Evolutionary conservation across 2,888 invertebrate species (phyloP).

Genomic region (Philereme vetulata): DNA sequence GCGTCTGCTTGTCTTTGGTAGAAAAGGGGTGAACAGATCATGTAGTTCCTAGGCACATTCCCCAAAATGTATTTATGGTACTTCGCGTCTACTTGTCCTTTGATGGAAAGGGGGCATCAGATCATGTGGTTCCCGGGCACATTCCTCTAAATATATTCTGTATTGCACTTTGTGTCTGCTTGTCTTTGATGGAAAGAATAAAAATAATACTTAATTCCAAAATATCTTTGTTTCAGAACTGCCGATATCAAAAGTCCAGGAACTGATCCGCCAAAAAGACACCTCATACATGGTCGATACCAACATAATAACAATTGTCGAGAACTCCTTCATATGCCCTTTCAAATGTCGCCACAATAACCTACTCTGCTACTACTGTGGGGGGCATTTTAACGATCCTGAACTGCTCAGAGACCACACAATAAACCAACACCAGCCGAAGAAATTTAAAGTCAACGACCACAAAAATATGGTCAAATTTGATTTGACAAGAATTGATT

Average conservation of each 20-base stretch:
- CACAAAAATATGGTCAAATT: constrained; percentile 74
- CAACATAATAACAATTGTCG: constrained; percentile 68
- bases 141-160: no score
- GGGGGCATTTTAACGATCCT: constrained; percentile 58
- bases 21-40: no score
- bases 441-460: constrained; percentile 68
- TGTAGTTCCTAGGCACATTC: no score
- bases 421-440: constrained; percentile 51
- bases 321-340: constrained; percentile 68
- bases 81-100: no score
- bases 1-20: no score
- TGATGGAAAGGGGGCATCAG: no score
- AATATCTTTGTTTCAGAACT: constrained; percentile 50
- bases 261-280: constrained; percentile 67
- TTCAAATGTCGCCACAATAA: constrained; percentile 76
- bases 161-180: no score
- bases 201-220: no score
- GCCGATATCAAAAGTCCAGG: constrained; percentile 67
- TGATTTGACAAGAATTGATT: constrained; percentile 69
- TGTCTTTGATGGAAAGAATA: no score
- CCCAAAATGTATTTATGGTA: no score
- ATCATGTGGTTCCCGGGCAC: no score
- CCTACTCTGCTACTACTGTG: constrained; percentile 72
- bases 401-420: constrained; percentile 55
- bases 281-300: constrained; percentile 69